Percentiles rank a stretch among this genome's conserved stretches.
Conservation (phyloP, 1,140 invertebrate genomes). For the Leptinotarsa texana region DNA sequence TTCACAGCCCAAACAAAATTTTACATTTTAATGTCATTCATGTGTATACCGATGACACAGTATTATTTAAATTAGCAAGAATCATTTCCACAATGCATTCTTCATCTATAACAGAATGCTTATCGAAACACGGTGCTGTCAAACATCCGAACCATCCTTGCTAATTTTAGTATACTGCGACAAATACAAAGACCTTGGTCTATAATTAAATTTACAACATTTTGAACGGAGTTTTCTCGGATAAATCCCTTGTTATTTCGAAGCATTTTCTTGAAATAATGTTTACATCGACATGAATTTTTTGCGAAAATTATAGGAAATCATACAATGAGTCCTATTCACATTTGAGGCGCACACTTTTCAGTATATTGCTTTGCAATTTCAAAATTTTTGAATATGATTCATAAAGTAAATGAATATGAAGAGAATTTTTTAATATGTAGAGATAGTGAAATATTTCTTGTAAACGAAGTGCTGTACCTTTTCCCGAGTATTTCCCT, state of each 20-base stretch:
- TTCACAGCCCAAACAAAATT: neutral
- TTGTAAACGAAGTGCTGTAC: too few relatives aligned
- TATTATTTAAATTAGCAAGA: neutral
- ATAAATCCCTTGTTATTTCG: neutral
- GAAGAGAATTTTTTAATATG: too few relatives aligned
- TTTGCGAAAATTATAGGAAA: too few relatives aligned
- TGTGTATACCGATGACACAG: neutral
- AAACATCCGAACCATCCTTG: constrained; percentile 2
- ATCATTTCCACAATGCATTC: neutral
- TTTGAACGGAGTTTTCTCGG: neutral
- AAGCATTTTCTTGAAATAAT: neutral
- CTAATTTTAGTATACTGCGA: constrained; percentile 1
- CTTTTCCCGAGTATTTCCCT: too few relatives aligned
- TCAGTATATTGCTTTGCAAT: too few relatives aligned
- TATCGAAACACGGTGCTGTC: neutral
- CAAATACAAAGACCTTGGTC: neutral
- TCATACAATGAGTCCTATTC: too few relatives aligned
- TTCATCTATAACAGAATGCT: neutral
- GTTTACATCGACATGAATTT: neutral
- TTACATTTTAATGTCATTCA: neutral
- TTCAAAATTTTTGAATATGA: too few relatives aligned
- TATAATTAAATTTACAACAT: neutral
- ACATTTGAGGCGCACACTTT: too few relatives aligned
- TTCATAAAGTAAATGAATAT: too few relatives aligned
- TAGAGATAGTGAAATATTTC: too few relatives aligned